Conservation (phyloP, 2,888 invertebrate genomes). For the Homarus gammarus region DNA sequence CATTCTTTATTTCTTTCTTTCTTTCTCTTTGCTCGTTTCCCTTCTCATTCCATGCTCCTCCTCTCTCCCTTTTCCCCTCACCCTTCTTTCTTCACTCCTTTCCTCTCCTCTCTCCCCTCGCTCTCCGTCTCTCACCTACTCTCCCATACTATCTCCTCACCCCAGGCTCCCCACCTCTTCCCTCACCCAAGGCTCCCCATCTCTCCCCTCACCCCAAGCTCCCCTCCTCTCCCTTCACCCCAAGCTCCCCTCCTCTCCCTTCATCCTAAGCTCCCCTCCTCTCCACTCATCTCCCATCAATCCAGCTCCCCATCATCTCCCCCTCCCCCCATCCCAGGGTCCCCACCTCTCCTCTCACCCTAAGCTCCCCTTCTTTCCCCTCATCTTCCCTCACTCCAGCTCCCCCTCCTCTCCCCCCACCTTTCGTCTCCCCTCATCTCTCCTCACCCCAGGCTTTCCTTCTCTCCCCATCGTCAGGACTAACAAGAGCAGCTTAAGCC, state of each 20-base stretch:
- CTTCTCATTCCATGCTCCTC: not conserved
- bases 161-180: not conserved
- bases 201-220: not conserved
- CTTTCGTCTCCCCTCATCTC: not conserved
- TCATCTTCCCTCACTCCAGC: not conserved
- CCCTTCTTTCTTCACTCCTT: not conserved
- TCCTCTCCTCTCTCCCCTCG: slow-evolving; percentile 7
- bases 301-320: not conserved
- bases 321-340: not conserved
- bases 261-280: not conserved
- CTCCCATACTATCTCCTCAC: not conserved
- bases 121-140: slow-evolving; percentile 6
- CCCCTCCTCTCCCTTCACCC: not conserved
- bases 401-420: not conserved
- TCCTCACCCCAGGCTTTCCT: not conserved
- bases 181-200: not conserved
- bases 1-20: not conserved
- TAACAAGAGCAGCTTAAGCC: slow-evolving; percentile 14
- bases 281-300: not conserved
- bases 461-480: not conserved
- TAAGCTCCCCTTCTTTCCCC: not conserved
- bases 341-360: not conserved
- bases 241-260: not conserved
- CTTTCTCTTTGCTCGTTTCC: not conserved
- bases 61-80: not conserved